Conservation (phyloP, 2,888 invertebrate genomes). For the Drosophila algonquin region DNA sequence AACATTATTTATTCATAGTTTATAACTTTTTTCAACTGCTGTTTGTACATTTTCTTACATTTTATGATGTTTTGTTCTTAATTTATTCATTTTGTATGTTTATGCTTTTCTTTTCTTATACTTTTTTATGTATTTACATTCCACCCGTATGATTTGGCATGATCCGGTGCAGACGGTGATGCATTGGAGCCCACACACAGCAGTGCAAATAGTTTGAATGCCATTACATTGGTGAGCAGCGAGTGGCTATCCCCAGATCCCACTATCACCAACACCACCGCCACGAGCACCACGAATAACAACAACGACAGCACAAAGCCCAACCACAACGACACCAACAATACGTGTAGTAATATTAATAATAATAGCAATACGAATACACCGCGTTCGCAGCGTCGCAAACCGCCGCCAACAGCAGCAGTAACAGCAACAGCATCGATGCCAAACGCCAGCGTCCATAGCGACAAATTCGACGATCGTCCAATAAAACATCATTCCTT, state of each 20-base stretch:
- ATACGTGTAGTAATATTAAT: constrained; percentile 47
- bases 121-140: constrained; percentile 35
- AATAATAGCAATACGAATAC: constrained; percentile 51
- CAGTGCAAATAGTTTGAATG: constrained; percentile 73
- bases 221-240: constrained; percentile 73
- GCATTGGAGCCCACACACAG: constrained; percentile 56
- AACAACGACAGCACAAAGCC: constrained; percentile 47
- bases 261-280: constrained; percentile 21
- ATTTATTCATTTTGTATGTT: constrained; percentile 25
- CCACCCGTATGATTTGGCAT: constrained; percentile 27
- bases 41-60: background rate
- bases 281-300: constrained; percentile 39
- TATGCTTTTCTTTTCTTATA: constrained; percentile 18
- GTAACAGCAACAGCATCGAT: constrained; percentile 30
- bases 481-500: constrained; percentile 84
- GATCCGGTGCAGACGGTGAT: constrained; percentile 46
- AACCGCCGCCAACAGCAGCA: constrained; percentile 39
- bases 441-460: constrained; percentile 71
- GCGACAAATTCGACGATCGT: constrained; percentile 83
- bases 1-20: background rate
- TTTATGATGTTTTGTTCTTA: constrained; percentile 2
- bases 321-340: constrained; percentile 37
- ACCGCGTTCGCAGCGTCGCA: constrained; percentile 58
- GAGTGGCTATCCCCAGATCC: constrained; percentile 72
- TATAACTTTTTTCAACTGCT: background rate